These are phyloP conservation scores for Stenodema calcarata DNA, from an alignment of 2,888 invertebrate species.

Conservation along the genomic window DNA sequence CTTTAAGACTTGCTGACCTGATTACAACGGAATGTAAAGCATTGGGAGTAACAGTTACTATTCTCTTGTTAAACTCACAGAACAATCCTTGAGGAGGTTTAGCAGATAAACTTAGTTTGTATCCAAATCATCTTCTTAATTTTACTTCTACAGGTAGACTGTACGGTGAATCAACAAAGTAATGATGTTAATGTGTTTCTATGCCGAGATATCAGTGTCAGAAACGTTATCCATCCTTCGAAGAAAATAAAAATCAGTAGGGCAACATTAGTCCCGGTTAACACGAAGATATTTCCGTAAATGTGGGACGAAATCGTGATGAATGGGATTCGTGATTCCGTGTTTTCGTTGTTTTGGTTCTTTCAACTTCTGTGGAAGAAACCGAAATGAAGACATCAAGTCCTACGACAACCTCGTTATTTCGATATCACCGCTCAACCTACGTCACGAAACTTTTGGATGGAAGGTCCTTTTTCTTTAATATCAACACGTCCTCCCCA, in stretches of 20 bases:
- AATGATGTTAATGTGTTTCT: neutral
- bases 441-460: neutral
- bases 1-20: too few species aligned
- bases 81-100: too few species aligned
- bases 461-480: neutral
- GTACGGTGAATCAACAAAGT: neutral
- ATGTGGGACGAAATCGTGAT: neutral
- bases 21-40: too few species aligned
- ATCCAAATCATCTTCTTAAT: too few species aligned
- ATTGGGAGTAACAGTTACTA: too few species aligned
- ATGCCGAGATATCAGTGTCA: too few species aligned
- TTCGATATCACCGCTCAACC: neutral
- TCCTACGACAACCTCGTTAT: neutral
- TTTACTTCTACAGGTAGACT: neutral
- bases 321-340: neutral
- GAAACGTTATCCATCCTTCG: neutral
- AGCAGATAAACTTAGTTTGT: too few species aligned
- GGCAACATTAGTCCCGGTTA: neutral
- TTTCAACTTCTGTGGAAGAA: neutral
- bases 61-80: too few species aligned
- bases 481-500: neutral
- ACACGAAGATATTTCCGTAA: neutral
- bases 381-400: neutral
- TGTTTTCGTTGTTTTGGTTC: neutral
- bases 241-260: neutral